Conservation (phyloP, 2,888 invertebrate species). For the Drosophila anceps region DNA sequence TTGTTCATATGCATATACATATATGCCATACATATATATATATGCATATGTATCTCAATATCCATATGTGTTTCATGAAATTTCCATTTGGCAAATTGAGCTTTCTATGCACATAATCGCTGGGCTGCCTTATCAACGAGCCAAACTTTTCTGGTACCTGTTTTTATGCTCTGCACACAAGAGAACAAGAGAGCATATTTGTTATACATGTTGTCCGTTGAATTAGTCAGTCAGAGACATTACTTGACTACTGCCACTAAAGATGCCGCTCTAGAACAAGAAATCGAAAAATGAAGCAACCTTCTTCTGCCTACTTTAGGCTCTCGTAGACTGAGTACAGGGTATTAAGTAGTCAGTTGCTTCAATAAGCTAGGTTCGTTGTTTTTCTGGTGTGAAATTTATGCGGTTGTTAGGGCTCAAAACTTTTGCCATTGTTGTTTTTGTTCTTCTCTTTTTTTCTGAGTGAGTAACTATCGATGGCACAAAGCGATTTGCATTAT, state of each 20-base stretch:
- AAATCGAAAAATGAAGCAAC: background rate
- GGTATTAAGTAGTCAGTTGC: background rate
- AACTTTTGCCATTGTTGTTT: slow-evolving; percentile 38
- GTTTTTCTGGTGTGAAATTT: slow-evolving; percentile 70
- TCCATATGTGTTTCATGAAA: slow-evolving; percentile 35
- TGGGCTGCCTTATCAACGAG: slow-evolving; percentile 46
- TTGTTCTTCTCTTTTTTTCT: slow-evolving; percentile 7
- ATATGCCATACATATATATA: background rate
- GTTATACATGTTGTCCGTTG: background rate
- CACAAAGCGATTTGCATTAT: slow-evolving; percentile 46
- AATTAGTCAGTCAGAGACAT: background rate
- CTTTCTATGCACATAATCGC: slow-evolving; percentile 29
- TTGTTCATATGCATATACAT: background rate
- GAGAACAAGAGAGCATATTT: background rate
- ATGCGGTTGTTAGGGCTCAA: slow-evolving; percentile 76
- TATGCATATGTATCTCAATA: background rate
- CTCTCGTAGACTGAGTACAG: background rate
- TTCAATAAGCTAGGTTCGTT: background rate
- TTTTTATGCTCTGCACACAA: slow-evolving; percentile 1
- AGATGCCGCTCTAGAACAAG: no score
- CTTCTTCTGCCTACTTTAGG: background rate
- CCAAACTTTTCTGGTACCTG: slow-evolving; percentile 28
- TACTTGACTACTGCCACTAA: background rate
- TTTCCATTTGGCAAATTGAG: slow-evolving; percentile 22
- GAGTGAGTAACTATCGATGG: slow-evolving; percentile 44